phyloP scores from a whole-genome alignment of 2,888 invertebrate species.

The Tenthredo mesomela region DNA sequence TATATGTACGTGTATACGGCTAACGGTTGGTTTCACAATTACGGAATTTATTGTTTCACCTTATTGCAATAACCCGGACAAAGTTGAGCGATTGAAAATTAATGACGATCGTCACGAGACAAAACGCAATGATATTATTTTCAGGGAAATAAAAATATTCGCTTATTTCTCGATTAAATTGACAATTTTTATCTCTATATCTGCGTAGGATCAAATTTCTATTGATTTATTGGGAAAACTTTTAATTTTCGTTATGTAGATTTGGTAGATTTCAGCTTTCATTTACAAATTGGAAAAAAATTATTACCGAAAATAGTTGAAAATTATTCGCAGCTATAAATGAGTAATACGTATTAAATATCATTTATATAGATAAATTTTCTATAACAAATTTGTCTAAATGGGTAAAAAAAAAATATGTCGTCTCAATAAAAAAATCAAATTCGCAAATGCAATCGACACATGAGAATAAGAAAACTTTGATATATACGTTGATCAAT shows the following conservation, averaged over 20 bases:
- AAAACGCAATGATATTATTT: constrained; percentile 39
- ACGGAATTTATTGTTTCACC: constrained; percentile 2
- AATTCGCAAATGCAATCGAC: not conserved
- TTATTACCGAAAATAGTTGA: not conserved
- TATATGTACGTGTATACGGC: constrained; percentile 13
- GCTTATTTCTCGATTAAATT: constrained; percentile 50
- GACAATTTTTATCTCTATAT: not conserved
- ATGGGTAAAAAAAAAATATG: too few relatives aligned
- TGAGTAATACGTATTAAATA: not conserved
- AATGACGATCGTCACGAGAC: constrained; percentile 1
- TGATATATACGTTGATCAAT: not conserved
- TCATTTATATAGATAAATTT: not conserved
- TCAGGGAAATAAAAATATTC: not conserved
- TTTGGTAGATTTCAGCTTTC: not conserved
- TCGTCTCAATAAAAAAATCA: not conserved
- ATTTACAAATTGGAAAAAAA: not conserved
- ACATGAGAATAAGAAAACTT: not conserved
- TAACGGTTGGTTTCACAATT: constrained; percentile 19
- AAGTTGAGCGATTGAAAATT: constrained; percentile 18
- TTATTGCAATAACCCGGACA: constrained; percentile 2
- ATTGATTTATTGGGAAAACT: not conserved
- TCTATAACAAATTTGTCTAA: not conserved
- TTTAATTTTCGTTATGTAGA: constrained; percentile 2
- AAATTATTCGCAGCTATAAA: constrained; percentile 5
- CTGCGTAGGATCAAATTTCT: not conserved